Evolutionary conservation across 2,888 invertebrate genomes (phyloP).

Genomic region (Thera obeliscata): DNA sequence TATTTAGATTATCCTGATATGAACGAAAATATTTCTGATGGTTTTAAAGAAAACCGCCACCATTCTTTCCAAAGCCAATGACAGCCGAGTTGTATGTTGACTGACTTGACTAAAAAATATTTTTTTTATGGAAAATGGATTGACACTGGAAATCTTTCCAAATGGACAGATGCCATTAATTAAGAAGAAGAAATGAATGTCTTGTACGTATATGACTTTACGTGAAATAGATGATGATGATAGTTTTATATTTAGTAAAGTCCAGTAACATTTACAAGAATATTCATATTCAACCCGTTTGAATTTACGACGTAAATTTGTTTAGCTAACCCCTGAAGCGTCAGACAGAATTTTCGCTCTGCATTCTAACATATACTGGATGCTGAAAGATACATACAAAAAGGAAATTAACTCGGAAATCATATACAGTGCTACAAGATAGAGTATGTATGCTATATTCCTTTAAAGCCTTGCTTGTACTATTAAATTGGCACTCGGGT

Average conservation of each 20-base stretch:
- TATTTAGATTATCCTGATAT: too few relatives aligned
- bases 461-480: constrained; percentile 5
- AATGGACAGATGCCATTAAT: too few relatives aligned
- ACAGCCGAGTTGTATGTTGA: too few relatives aligned
- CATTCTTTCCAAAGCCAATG: too few relatives aligned
- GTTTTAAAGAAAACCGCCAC: too few relatives aligned
- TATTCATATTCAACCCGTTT: constrained; percentile 7
- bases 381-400: constrained; percentile 35
- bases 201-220: too few relatives aligned
- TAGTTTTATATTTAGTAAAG: not conserved
- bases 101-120: too few relatives aligned
- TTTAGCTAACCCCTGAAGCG: constrained; percentile 6
- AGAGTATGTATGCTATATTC: constrained; percentile 5
- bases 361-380: constrained; percentile 32
- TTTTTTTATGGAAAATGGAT: too few relatives aligned
- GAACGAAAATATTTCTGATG: too few relatives aligned
- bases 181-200: too few relatives aligned
- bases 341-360: constrained; percentile 8
- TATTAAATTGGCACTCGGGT: not conserved
- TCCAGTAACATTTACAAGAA: not conserved
- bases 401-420: constrained; percentile 72
- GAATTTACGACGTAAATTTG: constrained; percentile 18
- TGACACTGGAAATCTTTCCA: too few relatives aligned
- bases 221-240: not conserved
- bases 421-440: constrained; percentile 40